phyloP scores from a whole-genome alignment of 23 tunicate genomes.

The Styela plicata region DNA sequence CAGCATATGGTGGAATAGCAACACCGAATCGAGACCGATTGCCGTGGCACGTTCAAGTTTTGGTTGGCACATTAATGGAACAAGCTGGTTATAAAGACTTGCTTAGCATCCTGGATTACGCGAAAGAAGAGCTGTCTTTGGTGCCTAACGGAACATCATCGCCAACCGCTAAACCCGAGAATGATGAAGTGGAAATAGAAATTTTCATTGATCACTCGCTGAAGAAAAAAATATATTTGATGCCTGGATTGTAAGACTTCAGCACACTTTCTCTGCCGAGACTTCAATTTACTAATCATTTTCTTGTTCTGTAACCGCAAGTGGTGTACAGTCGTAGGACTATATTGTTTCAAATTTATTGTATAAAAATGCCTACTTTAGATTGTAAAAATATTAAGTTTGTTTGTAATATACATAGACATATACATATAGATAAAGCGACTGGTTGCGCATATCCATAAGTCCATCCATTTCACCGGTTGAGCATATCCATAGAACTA shows the following conservation, averaged over 20 bases:
- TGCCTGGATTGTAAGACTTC: constrained; percentile 70
- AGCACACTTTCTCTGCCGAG: too few relatives aligned
- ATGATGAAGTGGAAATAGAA: constrained; percentile 37
- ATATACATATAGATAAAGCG: too few relatives aligned
- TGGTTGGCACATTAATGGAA: constrained; percentile 38
- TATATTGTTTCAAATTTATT: too few relatives aligned
- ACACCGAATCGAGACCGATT: constrained; percentile 27
- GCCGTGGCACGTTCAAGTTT: constrained; percentile 62
- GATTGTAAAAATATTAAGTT: too few relatives aligned
- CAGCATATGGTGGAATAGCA: constrained; percentile 69
- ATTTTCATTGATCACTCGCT: constrained; percentile 56
- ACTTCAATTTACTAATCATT: not conserved
- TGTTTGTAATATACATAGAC: too few relatives aligned
- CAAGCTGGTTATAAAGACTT: constrained; percentile 70
- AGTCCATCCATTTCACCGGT: too few relatives aligned
- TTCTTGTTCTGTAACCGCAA: not conserved
- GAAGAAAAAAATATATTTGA: constrained; percentile 54
- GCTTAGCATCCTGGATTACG: constrained; percentile 38
- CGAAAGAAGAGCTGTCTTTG: constrained; percentile 35
- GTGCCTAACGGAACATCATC: constrained; percentile 32
- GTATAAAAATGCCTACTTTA: too few relatives aligned
- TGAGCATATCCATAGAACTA: too few relatives aligned
- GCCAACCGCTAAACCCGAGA: constrained; percentile 18
- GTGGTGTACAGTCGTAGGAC: too few relatives aligned
- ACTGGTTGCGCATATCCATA: too few relatives aligned